A percentile compares a stretch with the other conserved stretches of the same genome.
These are phyloP conservation scores for Hyalella azteca DNA, from an alignment of 2,888 invertebrate genomes.

Conservation along the genomic window DNA sequence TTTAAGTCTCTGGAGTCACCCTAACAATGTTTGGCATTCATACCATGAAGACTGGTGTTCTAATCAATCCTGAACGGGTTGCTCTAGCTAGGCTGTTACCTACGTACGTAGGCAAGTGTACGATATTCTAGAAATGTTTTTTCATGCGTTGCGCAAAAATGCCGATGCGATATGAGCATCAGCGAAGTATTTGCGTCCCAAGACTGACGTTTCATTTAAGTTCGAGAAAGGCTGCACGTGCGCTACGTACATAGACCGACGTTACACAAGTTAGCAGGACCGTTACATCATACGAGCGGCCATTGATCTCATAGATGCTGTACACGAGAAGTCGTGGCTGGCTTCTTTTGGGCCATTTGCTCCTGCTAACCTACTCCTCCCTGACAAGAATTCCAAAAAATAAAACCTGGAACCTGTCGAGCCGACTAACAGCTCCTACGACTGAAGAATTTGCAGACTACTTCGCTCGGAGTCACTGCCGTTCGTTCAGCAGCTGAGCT, in stretches of 20 bases:
- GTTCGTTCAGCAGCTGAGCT: not conserved
- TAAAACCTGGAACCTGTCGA: conserved; percentile 25
- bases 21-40: too few species aligned
- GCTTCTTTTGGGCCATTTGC: conserved; percentile 35
- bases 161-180: too few species aligned
- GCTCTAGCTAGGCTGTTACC: too few species aligned
- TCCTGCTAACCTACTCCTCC: conserved; percentile 37
- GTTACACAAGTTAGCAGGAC: conserved; percentile 1
- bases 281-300: conserved; percentile 10
- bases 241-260: not conserved
- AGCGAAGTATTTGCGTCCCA: too few species aligned
- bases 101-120: too few species aligned
- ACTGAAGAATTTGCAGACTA: not conserved
- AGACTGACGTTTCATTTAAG: not conserved
- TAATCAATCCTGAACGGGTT: too few species aligned
- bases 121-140: too few species aligned
- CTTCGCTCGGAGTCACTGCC: not conserved
- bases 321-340: not conserved
- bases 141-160: too few species aligned
- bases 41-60: too few species aligned
- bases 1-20: too few species aligned
- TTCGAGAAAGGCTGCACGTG: not conserved
- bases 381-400: conserved; percentile 33
- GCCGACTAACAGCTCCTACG: not conserved
- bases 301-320: conserved; percentile 14